These are phyloP conservation scores for Rhinichthys klamathensis DNA, from an alignment of 2,113 vertebrate genomes.

Conservation along the genomic window DNA sequence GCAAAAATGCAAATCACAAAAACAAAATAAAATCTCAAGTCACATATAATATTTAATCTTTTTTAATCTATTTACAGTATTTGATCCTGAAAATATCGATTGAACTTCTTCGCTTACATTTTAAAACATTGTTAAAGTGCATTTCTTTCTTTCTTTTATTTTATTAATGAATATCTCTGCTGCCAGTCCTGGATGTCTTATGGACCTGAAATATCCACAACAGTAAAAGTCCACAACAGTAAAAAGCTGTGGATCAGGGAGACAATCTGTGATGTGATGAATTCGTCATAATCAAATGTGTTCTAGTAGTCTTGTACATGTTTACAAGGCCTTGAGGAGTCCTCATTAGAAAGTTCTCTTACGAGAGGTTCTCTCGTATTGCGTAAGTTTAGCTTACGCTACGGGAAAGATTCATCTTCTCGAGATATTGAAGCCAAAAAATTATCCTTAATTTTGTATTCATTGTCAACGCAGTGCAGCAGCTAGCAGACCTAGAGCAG, in stretches of 20 bases:
- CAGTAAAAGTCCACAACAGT: background rate
- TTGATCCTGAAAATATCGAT: background rate
- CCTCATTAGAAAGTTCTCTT: background rate
- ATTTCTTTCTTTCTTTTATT: background rate
- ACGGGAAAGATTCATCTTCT: no score
- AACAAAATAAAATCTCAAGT: background rate
- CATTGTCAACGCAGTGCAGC: no score
- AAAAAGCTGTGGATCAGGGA: background rate
- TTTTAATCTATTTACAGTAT: background rate
- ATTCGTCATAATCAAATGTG: background rate
- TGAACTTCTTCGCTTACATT: background rate
- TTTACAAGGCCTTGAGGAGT: background rate
- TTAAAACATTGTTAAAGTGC: background rate
- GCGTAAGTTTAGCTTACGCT: no score
- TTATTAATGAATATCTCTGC: background rate
- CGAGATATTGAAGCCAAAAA: no score
- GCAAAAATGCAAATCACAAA: constrained; percentile 7
- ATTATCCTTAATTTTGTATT: no score
- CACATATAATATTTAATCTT: background rate
- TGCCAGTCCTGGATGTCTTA: background rate
- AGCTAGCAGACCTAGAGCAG: no score
- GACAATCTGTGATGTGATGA: background rate
- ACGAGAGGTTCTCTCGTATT: no score
- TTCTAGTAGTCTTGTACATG: background rate
- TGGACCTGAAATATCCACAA: background rate